Evolutionary conservation across 92 coral and sea anemone genomes (phyloP), one percentile per base, ranked within the genome.

Genomic region (Epizoanthus scotinus): DNA sequence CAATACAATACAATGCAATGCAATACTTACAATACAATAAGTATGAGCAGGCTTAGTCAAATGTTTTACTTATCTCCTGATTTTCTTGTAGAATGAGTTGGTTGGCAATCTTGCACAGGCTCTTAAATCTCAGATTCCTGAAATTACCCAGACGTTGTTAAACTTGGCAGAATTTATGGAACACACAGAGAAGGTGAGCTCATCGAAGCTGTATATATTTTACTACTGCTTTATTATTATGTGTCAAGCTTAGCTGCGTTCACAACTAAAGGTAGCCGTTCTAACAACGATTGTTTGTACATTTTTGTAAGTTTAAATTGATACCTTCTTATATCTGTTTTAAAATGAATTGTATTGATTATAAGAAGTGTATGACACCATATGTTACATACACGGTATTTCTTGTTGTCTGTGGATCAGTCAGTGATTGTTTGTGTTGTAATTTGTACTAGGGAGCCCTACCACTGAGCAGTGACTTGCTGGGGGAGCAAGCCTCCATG

Each of bases 111-210:
- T 95, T 38, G 99, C 91, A 63, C 85, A 88, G 71, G 97, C 99
- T 0, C 73, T 95, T 65, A 88, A 88, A 67, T 89, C 94, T 24
- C 99, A 95, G 78, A 95, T 95, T 60, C 99, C 99, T 14, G 99
- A 95, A 78, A 94, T 95, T 38, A 95, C 99, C 42, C 99, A 95
- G 82, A 93, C 99, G n/a, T 88, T 95, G 56, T 82, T 95, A 0
- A 95, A 95, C 82, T 83, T 95, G 63, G 99, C 99, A 1, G 99
- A 95, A 69, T 95, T 95, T 75, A 83, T 95, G 92, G 99, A 95
- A 65, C 99, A 95, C 80, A 95, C 99, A 18, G 98, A 95, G 53
- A 95, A 93, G 88, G 95, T 91, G 62, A 53, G 59, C 29, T 20
- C 4, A 20, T 13, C 13, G 28, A 21, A 67, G 24, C 34, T 22